Percentiles rank a stretch among this genome's conserved stretches.
phyloP scores from a whole-genome alignment of 2,888 invertebrate species.

The Anoplius nigerrimus region DNA sequence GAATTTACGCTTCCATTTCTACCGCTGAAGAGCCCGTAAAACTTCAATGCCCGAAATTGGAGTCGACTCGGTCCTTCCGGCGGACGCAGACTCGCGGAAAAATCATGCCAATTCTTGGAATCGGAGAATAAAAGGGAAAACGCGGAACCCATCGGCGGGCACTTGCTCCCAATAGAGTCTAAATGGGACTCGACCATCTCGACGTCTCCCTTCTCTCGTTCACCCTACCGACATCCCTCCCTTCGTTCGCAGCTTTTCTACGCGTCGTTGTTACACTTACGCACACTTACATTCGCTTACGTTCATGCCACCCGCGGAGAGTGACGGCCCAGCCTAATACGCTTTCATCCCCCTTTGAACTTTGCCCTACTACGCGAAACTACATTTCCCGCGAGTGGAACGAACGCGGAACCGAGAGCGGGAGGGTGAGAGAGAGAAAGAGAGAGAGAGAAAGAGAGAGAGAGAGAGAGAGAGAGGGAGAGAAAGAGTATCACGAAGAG shows the following conservation, averaged over 20 bases:
- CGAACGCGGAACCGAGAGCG: neutral
- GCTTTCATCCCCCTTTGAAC: conserved; percentile 16
- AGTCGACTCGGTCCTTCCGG: too few relatives aligned
- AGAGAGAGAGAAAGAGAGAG: neutral
- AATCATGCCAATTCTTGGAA: too few relatives aligned
- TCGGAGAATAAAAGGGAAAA: too few relatives aligned
- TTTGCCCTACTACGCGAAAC: conserved; percentile 15
- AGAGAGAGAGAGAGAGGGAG: neutral
- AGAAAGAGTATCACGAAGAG: neutral
- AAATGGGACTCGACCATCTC: conserved; percentile 1
- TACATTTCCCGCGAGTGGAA: conserved; percentile 5
- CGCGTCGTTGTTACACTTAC: neutral
- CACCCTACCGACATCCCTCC: too few relatives aligned
- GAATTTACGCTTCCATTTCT: too few relatives aligned
- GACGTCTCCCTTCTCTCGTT: too few relatives aligned
- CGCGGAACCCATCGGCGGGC: too few relatives aligned
- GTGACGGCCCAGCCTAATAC: too few relatives aligned
- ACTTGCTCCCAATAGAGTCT: neutral
- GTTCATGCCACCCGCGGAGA: neutral
- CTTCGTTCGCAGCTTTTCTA: neutral
- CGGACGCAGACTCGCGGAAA: too few relatives aligned
- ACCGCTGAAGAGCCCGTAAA: too few relatives aligned
- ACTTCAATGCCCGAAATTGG: too few relatives aligned
- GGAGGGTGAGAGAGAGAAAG: neutral
- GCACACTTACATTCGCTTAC: conserved; percentile 3